Base-by-base conservation (phyloP, 1,140 invertebrate genomes). In the Oscheius sp. region DNA sequence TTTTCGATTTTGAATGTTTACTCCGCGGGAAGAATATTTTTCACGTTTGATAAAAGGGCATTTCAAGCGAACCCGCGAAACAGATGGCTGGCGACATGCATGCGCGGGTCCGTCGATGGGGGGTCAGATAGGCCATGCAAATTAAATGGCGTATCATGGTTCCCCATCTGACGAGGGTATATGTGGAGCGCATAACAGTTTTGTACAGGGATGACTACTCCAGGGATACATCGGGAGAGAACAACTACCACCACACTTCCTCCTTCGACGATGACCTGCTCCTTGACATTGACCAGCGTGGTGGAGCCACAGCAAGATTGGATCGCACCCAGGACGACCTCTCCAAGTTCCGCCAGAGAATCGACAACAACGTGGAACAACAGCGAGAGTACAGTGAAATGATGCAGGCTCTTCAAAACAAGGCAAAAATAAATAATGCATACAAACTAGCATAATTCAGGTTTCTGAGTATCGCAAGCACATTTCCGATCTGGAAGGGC, bases 311-410 rank as follows among this genome's bases (percentile, higher is more conserved):
- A 20, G 81, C 81, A 18, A 63, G 81, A 55, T 72, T 83, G n/a
- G 82, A 82, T 7, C 71, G 82, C 34, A 81, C 82, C 45, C 82
- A 74, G 65, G 82, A 83, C 63, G 82, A 83, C 68, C 69, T 83
- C 32, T 59, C 77, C 64, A 82, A 80, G 64, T 83, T 81, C 78
- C 77, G 74, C 46, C 79, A 84, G 67, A 62, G 82, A 58, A 83
- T 83, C 52, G 82, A 83, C 69, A 79, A 82, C 45, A 83, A 79
- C 66, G 82, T 80, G 61, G 82, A 83, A 59, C 77, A 83, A 49
- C 82, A 83, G 59, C 64, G 76, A 26, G 82, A 83, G 63, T 84
- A 84, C 59, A 82, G 79, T 18, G 82, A 83, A 32, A 75, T 84
- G 65, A 80, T 83, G 62, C 62, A 68, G 34, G 62, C 76, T n/a